Percentiles rank a stretch among this genome's conserved stretches.
Conservation (phyloP, 2,888 invertebrate genomes). For the Scaptomyza caliginosa region DNA sequence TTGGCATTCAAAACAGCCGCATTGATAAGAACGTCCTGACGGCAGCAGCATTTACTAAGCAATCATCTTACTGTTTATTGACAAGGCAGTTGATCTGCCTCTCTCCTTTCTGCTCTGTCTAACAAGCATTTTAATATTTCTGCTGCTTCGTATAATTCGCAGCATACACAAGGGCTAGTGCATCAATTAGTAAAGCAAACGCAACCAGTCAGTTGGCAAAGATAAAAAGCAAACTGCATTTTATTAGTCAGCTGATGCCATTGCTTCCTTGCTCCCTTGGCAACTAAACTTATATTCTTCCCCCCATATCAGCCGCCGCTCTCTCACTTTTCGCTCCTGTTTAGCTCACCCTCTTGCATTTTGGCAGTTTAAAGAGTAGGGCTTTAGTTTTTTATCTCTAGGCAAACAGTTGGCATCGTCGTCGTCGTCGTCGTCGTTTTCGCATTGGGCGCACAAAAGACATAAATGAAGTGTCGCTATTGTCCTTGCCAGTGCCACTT, state of each 20-base stretch:
- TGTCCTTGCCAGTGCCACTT: slow-evolving; percentile 41
- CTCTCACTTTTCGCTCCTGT: neutral
- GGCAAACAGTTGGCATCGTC: slow-evolving; percentile 63
- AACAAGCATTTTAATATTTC: neutral
- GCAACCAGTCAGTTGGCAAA: slow-evolving; percentile 63
- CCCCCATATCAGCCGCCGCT: neutral
- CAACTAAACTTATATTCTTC: too few species aligned
- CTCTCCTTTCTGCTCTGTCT: neutral
- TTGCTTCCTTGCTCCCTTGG: neutral
- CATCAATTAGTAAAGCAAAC: slow-evolving; percentile 77
- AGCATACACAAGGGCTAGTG: slow-evolving; percentile 63
- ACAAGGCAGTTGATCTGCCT: slow-evolving; percentile 14
- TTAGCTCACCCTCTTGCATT: neutral
- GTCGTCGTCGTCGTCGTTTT: neutral
- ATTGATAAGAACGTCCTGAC: slow-evolving; percentile 31
- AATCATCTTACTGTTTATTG: slow-evolving; percentile 43
- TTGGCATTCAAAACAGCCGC: slow-evolving; percentile 55
- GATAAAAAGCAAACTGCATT: slow-evolving; percentile 66
- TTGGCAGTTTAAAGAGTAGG: slow-evolving; percentile 28
- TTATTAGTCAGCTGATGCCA: slow-evolving; percentile 37
- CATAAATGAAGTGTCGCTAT: slow-evolving; percentile 68
- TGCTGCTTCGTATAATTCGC: slow-evolving; percentile 35
- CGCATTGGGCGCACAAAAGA: slow-evolving; percentile 60
- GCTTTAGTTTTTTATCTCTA: slow-evolving; percentile 58
- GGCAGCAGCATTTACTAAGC: slow-evolving; percentile 4